Base-by-base conservation (phyloP, 2,113 vertebrate genomes). In the Pseudois nayaur region DNA sequence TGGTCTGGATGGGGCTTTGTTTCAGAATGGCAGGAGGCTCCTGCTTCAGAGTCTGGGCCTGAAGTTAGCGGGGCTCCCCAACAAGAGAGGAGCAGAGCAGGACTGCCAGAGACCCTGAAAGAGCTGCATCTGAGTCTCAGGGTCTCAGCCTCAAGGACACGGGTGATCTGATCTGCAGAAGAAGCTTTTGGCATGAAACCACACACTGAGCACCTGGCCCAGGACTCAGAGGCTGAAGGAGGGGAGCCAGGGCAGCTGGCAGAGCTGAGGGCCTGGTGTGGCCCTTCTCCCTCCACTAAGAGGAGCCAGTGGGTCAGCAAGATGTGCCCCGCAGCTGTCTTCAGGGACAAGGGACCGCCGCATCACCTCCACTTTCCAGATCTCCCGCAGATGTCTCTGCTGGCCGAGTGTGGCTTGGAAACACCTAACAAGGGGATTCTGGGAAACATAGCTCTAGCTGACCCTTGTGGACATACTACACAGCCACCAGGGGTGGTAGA, bases 321-420 rank as follows among this genome's bases (percentile, higher is more conserved):
- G 33, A 36, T 19, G 5, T n/a, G 12, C 8, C 71, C 60, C 9
- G 25, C 33, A 16, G 15, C 40, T 50, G 19, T n/a, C 52, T 64
- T n/a, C 43, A 19, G 60, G 50, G 88, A 31, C n/a, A 3, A 13
- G 5, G 50, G 31, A 17, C 60, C 0, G 0, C 88, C 0, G 0
- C 31, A 11, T 76, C 48, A 31, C 13, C 9, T 19, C 54, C 36
- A 10, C 25, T 31, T 45, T 67, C 43, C 43, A 16, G 9, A 4
- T 21, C 8, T 29, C 84, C 57, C 0, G 0, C 57, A 52, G 40
- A 3, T 19, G 31, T 67, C 57, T 59, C 64, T 84, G 85, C 64
- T 48, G 86, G 57, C 55, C 33, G 27, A 8, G 19, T 40, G 31
- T 19, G 27, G 86, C 83, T 40, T 4, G 17, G 52, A n/a, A 48